Evolutionary conservation across 2,113 vertebrate species (phyloP).

Genomic region (Dipodomys spectabilis): DNA sequence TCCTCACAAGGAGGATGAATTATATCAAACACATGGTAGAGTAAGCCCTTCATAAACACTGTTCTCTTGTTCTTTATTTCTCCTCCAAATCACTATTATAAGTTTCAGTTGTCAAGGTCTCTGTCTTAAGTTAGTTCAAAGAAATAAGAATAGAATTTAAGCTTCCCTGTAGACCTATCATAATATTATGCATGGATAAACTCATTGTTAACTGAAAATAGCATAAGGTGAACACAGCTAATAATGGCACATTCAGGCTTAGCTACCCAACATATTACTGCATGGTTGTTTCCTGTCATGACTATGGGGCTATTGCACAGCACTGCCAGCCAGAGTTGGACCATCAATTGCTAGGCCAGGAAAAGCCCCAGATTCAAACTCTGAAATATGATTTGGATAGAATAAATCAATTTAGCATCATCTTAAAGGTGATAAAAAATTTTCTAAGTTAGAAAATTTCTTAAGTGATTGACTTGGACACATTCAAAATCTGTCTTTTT

Average conservation of each 20-base stretch:
- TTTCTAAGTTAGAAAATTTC: background rate
- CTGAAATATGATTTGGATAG: background rate
- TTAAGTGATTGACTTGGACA: background rate
- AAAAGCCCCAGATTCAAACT: background rate
- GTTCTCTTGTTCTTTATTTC: background rate
- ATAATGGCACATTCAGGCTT: background rate
- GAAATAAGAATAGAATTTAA: background rate
- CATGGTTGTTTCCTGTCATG: background rate
- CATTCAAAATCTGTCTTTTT: background rate
- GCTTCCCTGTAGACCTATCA: background rate
- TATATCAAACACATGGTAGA: background rate
- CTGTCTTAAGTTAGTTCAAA: background rate
- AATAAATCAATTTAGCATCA: background rate
- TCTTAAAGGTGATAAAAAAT: background rate
- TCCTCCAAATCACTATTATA: background rate
- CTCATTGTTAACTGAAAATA: background rate
- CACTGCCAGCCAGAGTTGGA: background rate
- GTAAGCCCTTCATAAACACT: background rate
- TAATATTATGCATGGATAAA: background rate
- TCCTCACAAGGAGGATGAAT: background rate
- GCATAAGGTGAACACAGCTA: background rate
- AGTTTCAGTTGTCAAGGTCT: background rate
- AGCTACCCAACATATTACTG: accelerated
- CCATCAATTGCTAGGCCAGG: background rate
- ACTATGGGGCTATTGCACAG: no score